phyloP scores from a whole-genome alignment of 1,140 invertebrate species.

The Zophobas morio region DNA sequence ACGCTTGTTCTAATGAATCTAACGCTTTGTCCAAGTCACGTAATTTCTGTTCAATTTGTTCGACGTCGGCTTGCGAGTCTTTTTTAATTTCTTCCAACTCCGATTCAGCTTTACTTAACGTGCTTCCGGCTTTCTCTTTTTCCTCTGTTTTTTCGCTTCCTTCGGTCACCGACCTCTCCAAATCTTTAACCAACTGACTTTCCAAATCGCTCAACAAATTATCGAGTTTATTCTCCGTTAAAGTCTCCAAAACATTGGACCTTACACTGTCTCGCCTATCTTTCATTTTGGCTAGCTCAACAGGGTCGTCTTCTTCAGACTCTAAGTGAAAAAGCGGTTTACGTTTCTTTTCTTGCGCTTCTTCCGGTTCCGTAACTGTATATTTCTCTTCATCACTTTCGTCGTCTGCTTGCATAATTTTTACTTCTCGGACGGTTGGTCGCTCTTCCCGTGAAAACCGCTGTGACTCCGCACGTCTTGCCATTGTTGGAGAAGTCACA shows the following conservation, averaged over 20 bases:
- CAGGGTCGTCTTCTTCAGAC: conserved; percentile 65
- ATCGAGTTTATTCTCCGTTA: conserved; percentile 60
- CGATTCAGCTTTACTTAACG: conserved; percentile 34
- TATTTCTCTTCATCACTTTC: conserved; percentile 53
- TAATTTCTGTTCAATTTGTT: conserved; percentile 64
- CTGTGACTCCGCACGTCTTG: conserved; percentile 55
- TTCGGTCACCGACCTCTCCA: conserved; percentile 31
- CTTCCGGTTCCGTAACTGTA: conserved; percentile 59
- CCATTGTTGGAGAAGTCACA: conserved; percentile 59
- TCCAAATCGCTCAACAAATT: conserved; percentile 57
- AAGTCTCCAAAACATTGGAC: conserved; percentile 62
- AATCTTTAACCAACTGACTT: conserved; percentile 53
- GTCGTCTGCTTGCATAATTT: conserved; percentile 29
- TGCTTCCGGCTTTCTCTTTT: conserved; percentile 20
- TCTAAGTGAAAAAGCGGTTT: conserved; percentile 66
- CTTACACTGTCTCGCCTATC: conserved; percentile 57
- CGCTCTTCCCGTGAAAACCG: conserved; percentile 54
- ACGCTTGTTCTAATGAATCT: conserved; percentile 61
- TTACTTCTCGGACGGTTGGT: conserved; percentile 56
- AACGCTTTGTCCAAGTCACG: conserved; percentile 66
- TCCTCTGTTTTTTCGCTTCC: conserved; percentile 31
- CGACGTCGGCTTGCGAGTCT: conserved; percentile 60
- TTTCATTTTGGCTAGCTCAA: conserved; percentile 10
- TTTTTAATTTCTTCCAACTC: conserved; percentile 50
- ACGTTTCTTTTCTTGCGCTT: conserved; percentile 48